These are phyloP conservation scores for Cydia splendana DNA, from an alignment of 1,140 invertebrate species.

Conservation along the genomic window DNA sequence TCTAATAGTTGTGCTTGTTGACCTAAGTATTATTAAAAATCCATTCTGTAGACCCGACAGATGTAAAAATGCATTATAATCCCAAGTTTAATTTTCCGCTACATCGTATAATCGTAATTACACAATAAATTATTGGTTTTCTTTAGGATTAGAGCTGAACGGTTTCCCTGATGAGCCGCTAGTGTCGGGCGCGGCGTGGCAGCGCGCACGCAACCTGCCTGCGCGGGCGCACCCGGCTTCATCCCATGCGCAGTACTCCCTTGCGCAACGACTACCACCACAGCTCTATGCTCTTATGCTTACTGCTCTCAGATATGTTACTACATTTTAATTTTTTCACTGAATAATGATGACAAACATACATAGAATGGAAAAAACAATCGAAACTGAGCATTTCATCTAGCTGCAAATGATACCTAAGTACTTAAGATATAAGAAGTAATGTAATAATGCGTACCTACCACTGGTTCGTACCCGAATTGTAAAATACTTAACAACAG, in stretches of 20 bases:
- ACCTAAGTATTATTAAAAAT: too few relatives aligned
- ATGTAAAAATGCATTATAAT: too few relatives aligned
- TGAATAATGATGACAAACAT: too few relatives aligned
- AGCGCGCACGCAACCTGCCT: conserved; percentile 55
- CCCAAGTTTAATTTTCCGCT: too few relatives aligned
- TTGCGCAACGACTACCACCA: conserved; percentile 58
- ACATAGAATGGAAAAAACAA: too few relatives aligned
- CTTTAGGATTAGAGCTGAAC: conserved; percentile 64
- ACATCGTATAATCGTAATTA: neutral
- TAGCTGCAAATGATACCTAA: too few relatives aligned
- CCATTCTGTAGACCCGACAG: too few relatives aligned
- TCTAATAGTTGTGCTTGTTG: too few relatives aligned
- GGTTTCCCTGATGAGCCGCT: conserved; percentile 65
- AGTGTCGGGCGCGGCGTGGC: conserved; percentile 73
- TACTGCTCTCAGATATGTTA: conserved; percentile 60
- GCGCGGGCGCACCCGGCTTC: conserved; percentile 42
- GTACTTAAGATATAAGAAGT: too few relatives aligned
- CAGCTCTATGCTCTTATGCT: conserved; percentile 64
- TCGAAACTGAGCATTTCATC: too few relatives aligned
- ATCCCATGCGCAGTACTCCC: conserved; percentile 60
- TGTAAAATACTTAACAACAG: neutral
- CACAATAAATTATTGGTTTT: conserved; percentile 30
- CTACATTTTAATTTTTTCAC: conserved; percentile 47
- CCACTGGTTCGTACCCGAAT: neutral
- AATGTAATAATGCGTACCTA: neutral